phyloP scores from a whole-genome alignment of 2,113 vertebrate species.

The Bufo gargarizans region DNA sequence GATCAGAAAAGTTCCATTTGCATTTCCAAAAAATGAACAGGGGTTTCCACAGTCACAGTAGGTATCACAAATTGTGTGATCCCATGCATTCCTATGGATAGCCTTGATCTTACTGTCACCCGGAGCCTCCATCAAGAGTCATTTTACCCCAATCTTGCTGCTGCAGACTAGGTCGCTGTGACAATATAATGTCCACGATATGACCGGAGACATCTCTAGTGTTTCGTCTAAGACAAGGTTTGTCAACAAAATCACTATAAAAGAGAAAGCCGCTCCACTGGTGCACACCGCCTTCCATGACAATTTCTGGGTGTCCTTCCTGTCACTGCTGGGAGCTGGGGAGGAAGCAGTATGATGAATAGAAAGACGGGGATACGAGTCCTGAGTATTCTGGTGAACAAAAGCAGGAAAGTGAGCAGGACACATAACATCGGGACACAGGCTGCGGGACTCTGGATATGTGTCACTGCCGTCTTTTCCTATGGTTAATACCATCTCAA shows the following conservation, averaged over 20 bases:
- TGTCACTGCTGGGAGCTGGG: background rate
- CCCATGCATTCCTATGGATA: too few relatives aligned
- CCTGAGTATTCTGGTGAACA: background rate
- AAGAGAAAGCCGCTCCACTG: constrained; percentile 1
- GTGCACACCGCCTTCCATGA: background rate
- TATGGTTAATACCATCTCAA: too few relatives aligned
- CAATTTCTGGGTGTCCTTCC: background rate
- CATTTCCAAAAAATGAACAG: too few relatives aligned
- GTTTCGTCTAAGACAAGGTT: background rate
- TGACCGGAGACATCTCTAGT: background rate
- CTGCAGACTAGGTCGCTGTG: too few relatives aligned
- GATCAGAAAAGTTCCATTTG: too few relatives aligned
- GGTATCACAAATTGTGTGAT: too few relatives aligned
- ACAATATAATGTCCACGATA: background rate
- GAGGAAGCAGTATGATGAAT: constrained; percentile 1
- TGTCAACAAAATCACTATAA: background rate
- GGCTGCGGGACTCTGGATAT: too few relatives aligned
- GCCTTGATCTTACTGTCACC: too few relatives aligned
- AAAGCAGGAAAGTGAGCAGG: constrained; percentile 4
- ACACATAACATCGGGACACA: background rate
- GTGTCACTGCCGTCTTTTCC: too few relatives aligned
- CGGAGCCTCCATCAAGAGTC: too few relatives aligned
- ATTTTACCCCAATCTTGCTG: too few relatives aligned
- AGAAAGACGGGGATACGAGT: background rate
- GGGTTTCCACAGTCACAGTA: too few relatives aligned